These are phyloP conservation scores for Coreoperca whiteheadi DNA, from an alignment of 2,113 vertebrate genomes.

Conservation along the genomic window DNA sequence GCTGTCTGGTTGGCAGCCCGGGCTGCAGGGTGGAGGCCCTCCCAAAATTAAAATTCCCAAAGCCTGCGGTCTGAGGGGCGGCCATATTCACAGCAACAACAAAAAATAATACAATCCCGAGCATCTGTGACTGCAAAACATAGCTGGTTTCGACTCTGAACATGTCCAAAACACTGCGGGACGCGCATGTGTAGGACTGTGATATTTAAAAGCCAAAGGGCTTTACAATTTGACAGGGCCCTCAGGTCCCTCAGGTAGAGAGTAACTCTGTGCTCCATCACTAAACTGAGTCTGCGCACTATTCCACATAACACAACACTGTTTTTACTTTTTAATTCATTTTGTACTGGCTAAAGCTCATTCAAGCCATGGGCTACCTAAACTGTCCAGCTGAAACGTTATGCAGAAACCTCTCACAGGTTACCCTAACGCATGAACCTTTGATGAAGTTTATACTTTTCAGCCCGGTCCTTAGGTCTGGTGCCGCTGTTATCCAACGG, in stretches of 20 bases:
- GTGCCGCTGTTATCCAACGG: constrained; percentile 3
- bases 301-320: neutral
- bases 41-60: constrained; percentile 57
- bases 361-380: neutral
- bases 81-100: constrained; percentile 17
- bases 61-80: constrained; percentile 66
- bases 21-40: constrained; percentile 66
- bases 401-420: neutral
- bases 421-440: neutral
- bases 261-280: neutral
- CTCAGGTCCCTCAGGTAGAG: too few species aligned
- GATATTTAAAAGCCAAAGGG: neutral
- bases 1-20: constrained; percentile 40
- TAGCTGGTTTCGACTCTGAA: constrained; percentile 21
- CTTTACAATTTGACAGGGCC: too few species aligned
- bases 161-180: neutral
- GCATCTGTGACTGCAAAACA: constrained; percentile 50
- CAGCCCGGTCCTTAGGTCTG: constrained; percentile 11
- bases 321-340: neutral
- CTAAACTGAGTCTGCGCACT: neutral
- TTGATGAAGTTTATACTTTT: neutral
- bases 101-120: constrained; percentile 53
- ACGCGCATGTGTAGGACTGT: neutral
- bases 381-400: neutral
- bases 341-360: neutral